Conservation (phyloP, 2,888 invertebrate genomes). For the Stenodera caucasica region DNA sequence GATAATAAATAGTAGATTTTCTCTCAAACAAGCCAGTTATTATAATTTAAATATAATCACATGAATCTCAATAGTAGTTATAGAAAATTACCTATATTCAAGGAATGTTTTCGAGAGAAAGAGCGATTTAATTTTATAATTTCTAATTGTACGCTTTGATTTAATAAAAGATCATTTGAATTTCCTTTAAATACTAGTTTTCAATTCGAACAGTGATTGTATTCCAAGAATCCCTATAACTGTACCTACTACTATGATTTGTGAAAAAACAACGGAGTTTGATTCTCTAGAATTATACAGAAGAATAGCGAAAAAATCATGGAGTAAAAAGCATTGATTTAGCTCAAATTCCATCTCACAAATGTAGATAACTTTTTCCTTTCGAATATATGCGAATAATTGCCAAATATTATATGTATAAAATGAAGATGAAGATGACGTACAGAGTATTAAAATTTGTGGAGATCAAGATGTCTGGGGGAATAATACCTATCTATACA, state of each 20-base stretch:
- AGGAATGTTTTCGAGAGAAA: not conserved
- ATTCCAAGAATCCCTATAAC: not conserved
- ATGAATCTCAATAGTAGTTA: not conserved
- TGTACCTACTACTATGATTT: not conserved
- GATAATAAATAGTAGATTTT: not conserved
- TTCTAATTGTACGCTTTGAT: conserved; percentile 1
- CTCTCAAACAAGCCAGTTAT: not conserved
- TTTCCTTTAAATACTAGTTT: not conserved
- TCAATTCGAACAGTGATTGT: not conserved
- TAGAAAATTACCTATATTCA: no score
- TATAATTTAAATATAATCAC: conserved; percentile 3
- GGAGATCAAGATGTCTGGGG: no score
- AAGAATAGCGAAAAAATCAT: no score
- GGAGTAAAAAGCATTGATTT: no score
- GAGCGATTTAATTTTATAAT: conserved; percentile 2
- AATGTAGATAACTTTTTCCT: no score
- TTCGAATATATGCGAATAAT: no score
- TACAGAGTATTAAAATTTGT: no score
- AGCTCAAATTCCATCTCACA: no score
- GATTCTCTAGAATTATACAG: not conserved
- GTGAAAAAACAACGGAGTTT: not conserved
- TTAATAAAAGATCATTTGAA: not conserved
- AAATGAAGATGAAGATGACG: no score
- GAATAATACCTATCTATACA: no score
- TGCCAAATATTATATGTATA: no score